Base-by-base conservation (phyloP, 1,140 invertebrate species). In the Drosophila mauritiana region DNA sequence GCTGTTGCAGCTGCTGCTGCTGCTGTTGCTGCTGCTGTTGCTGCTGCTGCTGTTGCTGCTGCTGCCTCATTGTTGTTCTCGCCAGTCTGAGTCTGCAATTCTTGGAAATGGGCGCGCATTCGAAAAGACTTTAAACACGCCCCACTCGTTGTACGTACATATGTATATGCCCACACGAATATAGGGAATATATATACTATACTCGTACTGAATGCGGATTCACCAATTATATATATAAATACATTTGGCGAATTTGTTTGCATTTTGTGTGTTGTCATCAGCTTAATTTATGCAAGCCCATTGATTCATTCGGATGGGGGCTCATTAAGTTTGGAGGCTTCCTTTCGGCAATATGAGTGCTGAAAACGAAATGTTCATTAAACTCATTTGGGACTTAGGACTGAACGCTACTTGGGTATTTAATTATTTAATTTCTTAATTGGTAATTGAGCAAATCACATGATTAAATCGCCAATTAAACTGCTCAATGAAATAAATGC, bases 91-190 rank as follows among this genome's bases (percentile, higher is more conserved):
- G 61, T 54, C 31, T 70, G 83, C 76, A 80, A 34, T 88, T 86
- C 82, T 88, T 76, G 82, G 82, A 86, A 86, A 53, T 86, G 74
- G 79, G 75, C 65, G 83, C 79, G 78, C 82, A 82, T 82, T 68
- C 56, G 45, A 65, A 75, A 49, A 46, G 25, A 75, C 34, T 57
- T 68, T 57, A 54, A 75, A 75, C 61, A 67, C 61, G 72, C 73
- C 73, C 74, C 68, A 31, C 73, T 39, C 31, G 22, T 67, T 45
- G 45, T 39, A n/a, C 37, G 6, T 39, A 42, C 8, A 15, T n/a
- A 40, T 0, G 4, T 3, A 42, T 13, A 63, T 57, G 57, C 61
- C 61, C 55, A 59, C 61, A 63, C 61, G 57, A 20, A 54, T 70
- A 34, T 37, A n/a, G 4, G 37, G 37, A 11, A 39, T 39, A 39